Conservation (phyloP, 2,113 vertebrate genomes). For the Cyanocitta stelleri region DNA sequence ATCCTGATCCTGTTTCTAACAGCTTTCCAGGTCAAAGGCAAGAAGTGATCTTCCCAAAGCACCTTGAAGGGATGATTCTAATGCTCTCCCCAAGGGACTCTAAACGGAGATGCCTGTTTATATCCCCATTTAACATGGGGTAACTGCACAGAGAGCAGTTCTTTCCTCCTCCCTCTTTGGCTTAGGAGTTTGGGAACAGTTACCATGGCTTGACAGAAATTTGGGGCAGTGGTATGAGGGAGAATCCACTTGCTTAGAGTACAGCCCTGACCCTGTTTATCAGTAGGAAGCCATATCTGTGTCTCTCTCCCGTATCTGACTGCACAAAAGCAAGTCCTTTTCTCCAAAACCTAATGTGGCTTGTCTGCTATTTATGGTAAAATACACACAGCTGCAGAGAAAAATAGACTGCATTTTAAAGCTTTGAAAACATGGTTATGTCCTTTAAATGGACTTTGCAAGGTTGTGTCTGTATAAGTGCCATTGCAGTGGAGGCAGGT, state of each 20-base stretch:
- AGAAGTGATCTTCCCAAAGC: neutral
- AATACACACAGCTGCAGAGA: neutral
- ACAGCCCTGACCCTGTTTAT: neutral
- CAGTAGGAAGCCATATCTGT: accelerated
- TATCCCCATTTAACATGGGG: neutral
- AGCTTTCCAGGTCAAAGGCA: neutral
- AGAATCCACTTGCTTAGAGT: neutral
- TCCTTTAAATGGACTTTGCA: neutral
- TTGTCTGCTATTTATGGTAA: neutral
- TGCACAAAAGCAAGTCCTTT: neutral
- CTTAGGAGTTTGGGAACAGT: neutral
- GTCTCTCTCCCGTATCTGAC: neutral
- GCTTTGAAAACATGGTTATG: neutral
- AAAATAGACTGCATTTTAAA: neutral
- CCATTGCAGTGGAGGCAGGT: neutral
- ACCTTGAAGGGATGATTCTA: neutral
- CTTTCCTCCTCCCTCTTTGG: neutral
- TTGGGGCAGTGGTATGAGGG: neutral
- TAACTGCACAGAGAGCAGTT: neutral
- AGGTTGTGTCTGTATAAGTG: neutral
- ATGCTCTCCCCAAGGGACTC: neutral
- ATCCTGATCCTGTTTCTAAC: neutral
- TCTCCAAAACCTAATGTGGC: neutral
- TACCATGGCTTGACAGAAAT: neutral
- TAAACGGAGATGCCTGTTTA: neutral